A percentile compares a stretch with the other conserved stretches of the same genome.
These are phyloP conservation scores for Thalassarche chlororhynchos DNA, from an alignment of 2,113 vertebrate species.

Conservation along the genomic window DNA sequence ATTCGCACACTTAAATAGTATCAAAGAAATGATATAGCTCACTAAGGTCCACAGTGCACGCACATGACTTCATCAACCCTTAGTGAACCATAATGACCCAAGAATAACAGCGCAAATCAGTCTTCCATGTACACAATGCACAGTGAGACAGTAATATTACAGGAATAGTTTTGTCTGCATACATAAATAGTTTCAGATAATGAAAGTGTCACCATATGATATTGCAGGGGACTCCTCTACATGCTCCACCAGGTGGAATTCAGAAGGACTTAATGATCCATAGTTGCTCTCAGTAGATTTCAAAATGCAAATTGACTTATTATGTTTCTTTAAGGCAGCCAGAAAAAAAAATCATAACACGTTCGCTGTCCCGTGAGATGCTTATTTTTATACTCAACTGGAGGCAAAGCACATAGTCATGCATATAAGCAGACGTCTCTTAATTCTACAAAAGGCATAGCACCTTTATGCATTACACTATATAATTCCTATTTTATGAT, in stretches of 20 bases:
- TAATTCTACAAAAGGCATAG: not conserved
- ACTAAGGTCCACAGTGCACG: not conserved
- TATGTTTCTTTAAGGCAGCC: constrained; percentile 25
- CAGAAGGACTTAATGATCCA: constrained; percentile 55
- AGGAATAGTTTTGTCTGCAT: constrained; percentile 50
- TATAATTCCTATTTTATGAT: not conserved
- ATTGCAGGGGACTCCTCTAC: constrained; percentile 54
- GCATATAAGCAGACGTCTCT: not conserved
- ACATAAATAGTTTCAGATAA: constrained; percentile 62
- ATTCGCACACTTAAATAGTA: not conserved
- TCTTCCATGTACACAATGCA: constrained; percentile 12
- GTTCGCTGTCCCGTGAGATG: not conserved
- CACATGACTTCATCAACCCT: constrained; percentile 18
- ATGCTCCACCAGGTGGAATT: constrained; percentile 48
- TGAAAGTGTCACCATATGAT: constrained; percentile 70
- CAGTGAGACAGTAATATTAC: constrained; percentile 37
- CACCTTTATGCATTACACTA: not conserved
- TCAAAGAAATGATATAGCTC: constrained; percentile 2
- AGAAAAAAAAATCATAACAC: not conserved
- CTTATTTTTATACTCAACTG: constrained; percentile 22
- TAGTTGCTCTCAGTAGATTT: constrained; percentile 60
- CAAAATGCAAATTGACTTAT: constrained; percentile 73
- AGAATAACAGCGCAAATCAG: constrained; percentile 49
- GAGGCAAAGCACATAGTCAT: not conserved
- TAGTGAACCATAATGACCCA: constrained; percentile 34